Conservation (phyloP, 1,140 invertebrate genomes). For the Platyura marginata region DNA sequence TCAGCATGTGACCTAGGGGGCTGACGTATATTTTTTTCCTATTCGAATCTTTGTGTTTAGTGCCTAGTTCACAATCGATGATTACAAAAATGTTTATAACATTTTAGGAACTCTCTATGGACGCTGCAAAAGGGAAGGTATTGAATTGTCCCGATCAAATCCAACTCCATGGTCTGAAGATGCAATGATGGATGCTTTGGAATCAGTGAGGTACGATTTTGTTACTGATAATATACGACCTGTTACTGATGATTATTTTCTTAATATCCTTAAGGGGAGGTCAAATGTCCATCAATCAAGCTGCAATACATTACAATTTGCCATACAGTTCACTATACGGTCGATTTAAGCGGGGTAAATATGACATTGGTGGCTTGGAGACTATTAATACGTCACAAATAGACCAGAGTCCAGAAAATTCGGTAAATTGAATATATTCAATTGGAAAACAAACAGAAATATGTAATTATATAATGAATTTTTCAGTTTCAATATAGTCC, state of each 20-base stretch:
- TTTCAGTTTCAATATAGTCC: constrained; percentile 23
- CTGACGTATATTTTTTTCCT: too few species aligned
- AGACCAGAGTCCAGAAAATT: constrained; percentile 25
- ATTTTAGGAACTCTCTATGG: constrained; percentile 58
- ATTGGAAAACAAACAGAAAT: constrained; percentile 3
- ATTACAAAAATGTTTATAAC: too few species aligned
- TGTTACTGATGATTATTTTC: background rate
- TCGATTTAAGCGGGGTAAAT: constrained; percentile 61
- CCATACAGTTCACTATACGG: constrained; percentile 79
- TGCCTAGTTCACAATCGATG: too few species aligned
- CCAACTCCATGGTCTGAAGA: constrained; percentile 79
- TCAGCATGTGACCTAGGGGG: too few species aligned
- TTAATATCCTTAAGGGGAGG: constrained; percentile 37
- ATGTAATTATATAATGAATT: constrained; percentile 5
- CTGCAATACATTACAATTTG: constrained; percentile 78
- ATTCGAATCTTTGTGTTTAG: too few species aligned
- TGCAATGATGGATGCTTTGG: constrained; percentile 73
- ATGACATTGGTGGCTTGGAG: constrained; percentile 16
- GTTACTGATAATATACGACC: background rate
- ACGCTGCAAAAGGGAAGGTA: constrained; percentile 70
- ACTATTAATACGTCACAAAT: constrained; percentile 19
- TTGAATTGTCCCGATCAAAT: constrained; percentile 66
- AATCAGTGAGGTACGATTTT: constrained; percentile 53
- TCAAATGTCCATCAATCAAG: constrained; percentile 84
- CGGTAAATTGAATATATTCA: constrained; percentile 12